Base-by-base conservation (phyloP, 1,140 invertebrate species). In the Sarcophaga bullata region DNA sequence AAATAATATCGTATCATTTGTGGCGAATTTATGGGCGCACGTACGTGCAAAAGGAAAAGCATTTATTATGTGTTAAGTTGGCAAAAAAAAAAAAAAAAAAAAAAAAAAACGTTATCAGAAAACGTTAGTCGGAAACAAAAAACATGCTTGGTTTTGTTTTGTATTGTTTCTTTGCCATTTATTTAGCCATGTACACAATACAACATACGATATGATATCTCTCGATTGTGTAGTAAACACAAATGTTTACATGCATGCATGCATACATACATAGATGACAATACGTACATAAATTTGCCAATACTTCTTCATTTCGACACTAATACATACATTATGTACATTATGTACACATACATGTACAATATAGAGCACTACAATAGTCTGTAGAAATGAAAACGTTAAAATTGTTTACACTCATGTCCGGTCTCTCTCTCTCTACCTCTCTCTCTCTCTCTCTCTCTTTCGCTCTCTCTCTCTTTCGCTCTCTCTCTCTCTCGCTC, bases 1-100 rank as follows among this genome's bases (percentile, higher is more conserved):
- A 19, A 68, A 68, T 68, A 68, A 68, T 68, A 19, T 68, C 8
- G 62, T 58, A 58, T 58, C 54, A n/a, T 58, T 58, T 13, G 11
- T 58, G n/a, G 54, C 1, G 13, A 13, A 10, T 68, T 25, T 68
- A 19, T 68, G 62, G 25, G 4, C 1, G 25, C 19, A 10, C 19
- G 9, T 9, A 68, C 17, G 62, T 68, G 62, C 19, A 68, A 19
- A n/a, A 25, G 7, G 25, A 37, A 68, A 19, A 68, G 4, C 62
- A 68, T 68, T 68, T 68, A 68, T 68, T 68, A 68, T 68, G 62
- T 68, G 62, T 68, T 68, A 68, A 68, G 17, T 68, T 68, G 62
- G n/a, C 19, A 68, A 68, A 68, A 68, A 68, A 68, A 19, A 15
- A 15, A 8, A n/a, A n/a, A n/a, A n/a, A n/a, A n/a, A n/a, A n/a